Conservation (phyloP, 2,888 invertebrate genomes). For the Drosophila longiperda region DNA sequence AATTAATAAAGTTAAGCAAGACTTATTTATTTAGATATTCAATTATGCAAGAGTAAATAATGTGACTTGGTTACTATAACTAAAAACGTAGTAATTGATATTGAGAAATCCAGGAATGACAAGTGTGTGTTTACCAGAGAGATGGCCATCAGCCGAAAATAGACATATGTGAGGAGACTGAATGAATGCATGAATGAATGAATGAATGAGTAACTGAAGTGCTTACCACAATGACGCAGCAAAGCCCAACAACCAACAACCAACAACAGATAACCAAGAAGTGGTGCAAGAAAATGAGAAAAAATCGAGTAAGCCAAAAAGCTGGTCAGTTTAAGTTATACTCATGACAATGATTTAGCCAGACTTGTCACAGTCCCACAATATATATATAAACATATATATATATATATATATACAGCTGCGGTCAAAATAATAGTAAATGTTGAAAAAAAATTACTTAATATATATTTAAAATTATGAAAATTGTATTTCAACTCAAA, state of each 20-base stretch:
- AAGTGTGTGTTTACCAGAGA: background rate
- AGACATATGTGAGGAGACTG: background rate
- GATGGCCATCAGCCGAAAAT: background rate
- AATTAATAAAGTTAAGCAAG: background rate
- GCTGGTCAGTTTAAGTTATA: background rate
- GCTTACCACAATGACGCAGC: background rate
- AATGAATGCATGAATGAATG: background rate
- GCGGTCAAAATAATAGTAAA: background rate
- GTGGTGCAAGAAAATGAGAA: background rate
- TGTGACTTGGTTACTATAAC: background rate
- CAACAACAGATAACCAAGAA: background rate
- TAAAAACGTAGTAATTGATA: background rate
- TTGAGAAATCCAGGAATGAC: background rate
- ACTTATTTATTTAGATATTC: background rate
- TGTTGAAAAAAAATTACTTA: too few species aligned
- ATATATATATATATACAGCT: background rate
- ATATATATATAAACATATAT: background rate
- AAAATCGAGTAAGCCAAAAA: background rate
- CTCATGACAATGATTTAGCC: conserved; percentile 11
- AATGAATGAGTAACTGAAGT: background rate
- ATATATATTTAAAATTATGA: background rate
- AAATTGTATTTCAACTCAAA: background rate
- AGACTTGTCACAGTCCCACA: background rate
- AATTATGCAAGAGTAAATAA: conserved; percentile 1
- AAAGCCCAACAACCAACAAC: background rate